Base-by-base conservation (phyloP, 2,888 invertebrate species). In the Caradrina clavipalpis region DNA sequence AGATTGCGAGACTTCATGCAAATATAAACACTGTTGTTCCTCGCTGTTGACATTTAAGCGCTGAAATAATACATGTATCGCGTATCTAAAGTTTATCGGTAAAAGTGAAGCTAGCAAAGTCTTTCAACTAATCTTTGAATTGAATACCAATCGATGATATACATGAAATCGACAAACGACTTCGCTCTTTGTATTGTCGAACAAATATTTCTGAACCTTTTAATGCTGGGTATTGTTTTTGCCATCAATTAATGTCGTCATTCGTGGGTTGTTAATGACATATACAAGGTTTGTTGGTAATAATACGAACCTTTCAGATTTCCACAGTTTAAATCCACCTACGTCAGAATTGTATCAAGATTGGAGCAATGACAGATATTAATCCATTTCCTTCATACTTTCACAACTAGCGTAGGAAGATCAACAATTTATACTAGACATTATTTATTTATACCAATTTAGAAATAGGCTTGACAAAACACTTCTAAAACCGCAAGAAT, bases 1-100 rank as follows among this genome's bases (percentile, higher is more conserved):
- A 83, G 87, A 91, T 87, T 72, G 69, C 73, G 35, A 77, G 82
- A 68, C 73, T 73, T 78, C 83, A 81, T 80, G 74, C 80, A 79
- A 81, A 83, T 82, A 78, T 69, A 74, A 76, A 73, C 71, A 57
- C 58, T 51, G 71, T 78, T 81, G 73, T 73, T 76, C 64, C 57
- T 69, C 26, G 55, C 59, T 31, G 76, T 70, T 82, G 82, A 82
- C 73, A 83, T 84, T 83, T 82, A 80, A 72, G 58, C 56, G 26
- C 62, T 73, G 60, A 70, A 81, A 76, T 84, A 75, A 77, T 70
- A 82, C 75, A 76, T 70, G 78, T 54, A 66, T 73, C 58, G 53
- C 69, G 76, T 81, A 73, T 78, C 63, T 62, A 75, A 81, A 80
- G 83, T 83, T 83, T 83, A 83, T 83, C 78, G 59, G 73, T 60